These are phyloP conservation scores for Poecilia picta DNA, from an alignment of 2,797 vertebrate genomes.

Conservation along the genomic window DNA sequence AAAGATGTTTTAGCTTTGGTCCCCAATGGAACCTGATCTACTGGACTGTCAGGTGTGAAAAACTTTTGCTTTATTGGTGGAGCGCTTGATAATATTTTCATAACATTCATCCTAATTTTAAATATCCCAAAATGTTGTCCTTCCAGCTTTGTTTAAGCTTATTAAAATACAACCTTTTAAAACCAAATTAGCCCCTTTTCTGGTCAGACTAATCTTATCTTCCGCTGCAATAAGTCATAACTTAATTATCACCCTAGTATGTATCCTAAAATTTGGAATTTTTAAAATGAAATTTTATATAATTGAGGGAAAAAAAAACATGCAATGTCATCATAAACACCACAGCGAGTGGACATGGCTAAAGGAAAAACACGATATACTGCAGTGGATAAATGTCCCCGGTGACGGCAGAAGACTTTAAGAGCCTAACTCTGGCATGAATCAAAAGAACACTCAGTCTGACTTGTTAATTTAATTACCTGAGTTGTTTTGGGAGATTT, in stretches of 20 bases:
- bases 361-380: conserved; percentile 66
- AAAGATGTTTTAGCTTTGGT: too few species aligned
- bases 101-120: background rate
- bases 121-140: background rate
- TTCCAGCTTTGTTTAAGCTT: background rate
- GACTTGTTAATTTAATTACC: conserved; percentile 75
- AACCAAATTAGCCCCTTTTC: background rate
- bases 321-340: conserved; percentile 39
- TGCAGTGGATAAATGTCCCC: conserved; percentile 61
- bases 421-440: conserved; percentile 60
- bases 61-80: too few species aligned
- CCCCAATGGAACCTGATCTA: too few species aligned
- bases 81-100: background rate
- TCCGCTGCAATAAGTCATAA: background rate
- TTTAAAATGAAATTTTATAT: background rate
- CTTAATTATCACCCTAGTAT: background rate
- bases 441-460: conserved; percentile 60
- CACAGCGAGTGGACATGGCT: conserved; percentile 53
- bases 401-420: conserved; percentile 62
- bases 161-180: background rate
- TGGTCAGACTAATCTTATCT: background rate
- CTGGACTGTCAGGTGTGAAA: too few species aligned
- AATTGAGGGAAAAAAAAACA: conserved; percentile 22
- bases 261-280: background rate
- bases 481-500: conserved; percentile 64